Evolutionary conservation across 2,113 vertebrate species (phyloP).

Genomic region (Brienomyrus longianalis): DNA sequence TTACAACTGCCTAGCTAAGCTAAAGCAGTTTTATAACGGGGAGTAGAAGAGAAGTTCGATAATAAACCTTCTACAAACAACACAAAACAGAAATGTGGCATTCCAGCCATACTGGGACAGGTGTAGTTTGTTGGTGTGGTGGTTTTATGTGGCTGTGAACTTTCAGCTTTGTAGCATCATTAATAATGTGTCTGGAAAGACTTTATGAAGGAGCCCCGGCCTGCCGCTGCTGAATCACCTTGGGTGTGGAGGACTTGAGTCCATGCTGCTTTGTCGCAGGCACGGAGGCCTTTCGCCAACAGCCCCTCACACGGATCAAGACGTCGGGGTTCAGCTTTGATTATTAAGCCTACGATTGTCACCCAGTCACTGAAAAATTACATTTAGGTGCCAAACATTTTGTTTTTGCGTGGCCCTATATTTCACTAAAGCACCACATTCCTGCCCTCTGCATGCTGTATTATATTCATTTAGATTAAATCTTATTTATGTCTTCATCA

Average conservation of each 20-base stretch:
- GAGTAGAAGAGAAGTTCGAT: not conserved
- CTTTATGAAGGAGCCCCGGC: conserved; percentile 37
- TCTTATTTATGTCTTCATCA: not conserved
- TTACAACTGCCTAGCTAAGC: not conserved
- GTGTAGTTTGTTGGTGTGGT: conserved; percentile 31
- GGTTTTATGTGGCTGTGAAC: conserved; percentile 50
- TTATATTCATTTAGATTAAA: not conserved
- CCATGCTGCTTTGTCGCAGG: conserved; percentile 8
- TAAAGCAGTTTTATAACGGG: conserved; percentile 4
- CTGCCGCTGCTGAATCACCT: conserved; percentile 21
- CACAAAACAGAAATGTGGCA: conserved; percentile 28
- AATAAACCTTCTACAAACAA: conserved; percentile 34
- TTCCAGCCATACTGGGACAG: conserved; percentile 32
- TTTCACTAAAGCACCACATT: not conserved
- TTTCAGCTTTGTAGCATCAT: conserved; percentile 57
- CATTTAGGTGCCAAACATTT: not conserved
- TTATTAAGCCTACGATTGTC: not conserved
- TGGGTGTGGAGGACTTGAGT: not conserved
- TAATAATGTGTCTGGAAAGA: conserved; percentile 49
- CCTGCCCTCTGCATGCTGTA: not conserved
- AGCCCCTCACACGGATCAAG: not conserved
- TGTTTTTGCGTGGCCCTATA: not conserved
- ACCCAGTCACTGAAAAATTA: not conserved
- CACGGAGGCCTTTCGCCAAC: not conserved
- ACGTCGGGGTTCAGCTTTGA: not conserved